Base-by-base conservation (phyloP, 2,888 invertebrate species). In the Eucriotettix oculatus region DNA sequence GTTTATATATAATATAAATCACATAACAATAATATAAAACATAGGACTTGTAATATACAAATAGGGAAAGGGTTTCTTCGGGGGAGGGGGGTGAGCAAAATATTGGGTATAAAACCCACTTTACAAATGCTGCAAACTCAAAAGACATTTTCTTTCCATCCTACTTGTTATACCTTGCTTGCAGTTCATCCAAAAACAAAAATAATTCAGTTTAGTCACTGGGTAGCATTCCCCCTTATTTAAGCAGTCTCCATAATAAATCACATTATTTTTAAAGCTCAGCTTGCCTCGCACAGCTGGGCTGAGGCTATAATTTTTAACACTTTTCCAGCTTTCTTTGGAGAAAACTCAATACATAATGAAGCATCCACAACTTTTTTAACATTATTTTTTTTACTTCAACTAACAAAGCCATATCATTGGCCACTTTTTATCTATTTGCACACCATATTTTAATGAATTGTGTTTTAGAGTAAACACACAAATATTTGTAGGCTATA, bases 111-210 rank as follows among this genome's bases (percentile, higher is more conserved):
- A 54, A 17, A 55, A 41, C 59, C 59, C 59, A 57, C 56, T 61
- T 57, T 61, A 61, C 59, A 54, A 54, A 60, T 59, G 57, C 59
- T 59, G 59, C 59, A 57, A 62, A 62, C 52, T 62, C 55, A 57
- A 58, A 58, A 52, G 54, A 41, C 10, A 58, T 54, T 58, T 58
- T 48, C n/a, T 52, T 40, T 7, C 29, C 29, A 29, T 29, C 29
- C 29, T 29, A 29, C 29, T 29, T 29, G 29, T 29, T 29, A 29
- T 29, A 29, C 29, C 29, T 29, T 29, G 29, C 29, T 29, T 29
- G 29, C 29, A 29, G 29, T 29, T 29, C 29, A 29, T 29, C 29
- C 29, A 29, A 29, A 29, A 29, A 29, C 29, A 29, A 29, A 29
- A 29, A 29, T 29, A 29, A 29, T 29, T 29, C 29, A 29, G 29